Evolutionary conservation across 1,140 invertebrate genomes (phyloP), one percentile per base, ranked within the genome.

Genomic region (Drosophila sulfurigaster): DNA sequence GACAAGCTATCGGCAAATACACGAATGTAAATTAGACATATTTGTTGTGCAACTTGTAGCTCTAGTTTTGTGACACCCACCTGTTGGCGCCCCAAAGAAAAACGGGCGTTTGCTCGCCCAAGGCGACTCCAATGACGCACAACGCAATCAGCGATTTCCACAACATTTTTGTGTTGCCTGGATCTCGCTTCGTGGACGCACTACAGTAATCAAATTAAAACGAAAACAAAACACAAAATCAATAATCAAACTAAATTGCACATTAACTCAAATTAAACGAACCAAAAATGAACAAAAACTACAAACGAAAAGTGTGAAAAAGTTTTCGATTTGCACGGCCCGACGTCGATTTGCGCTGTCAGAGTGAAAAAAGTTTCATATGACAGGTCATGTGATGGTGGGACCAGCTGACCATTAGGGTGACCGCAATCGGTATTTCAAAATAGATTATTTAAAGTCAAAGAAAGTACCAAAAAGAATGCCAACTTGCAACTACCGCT

Each of bases 21-120:
- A 62, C 32, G 32, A 10, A 25, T 4, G 35, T 7, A 28, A 16
- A 16, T 46, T 48, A 52, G 6, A 20, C 1, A 5, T 11, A 25
- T 25, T 25, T 38, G 51, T 35, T 49, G 5, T 52, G 13, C 68
- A 64, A 66, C 46, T 70, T 43, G 51, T 30, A 48, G 1, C 16
- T 8, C 46, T 6, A 30, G 20, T 20, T 35, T 35, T 10, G 3
- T 38, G 35, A 38, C 35, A 82, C 85, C 70, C 85, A 91, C 90
- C 89, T 91, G 90, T 90, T 91, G 90, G 82, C 86, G 54, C 86
- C 82, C 90, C 90, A 91, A 49, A 89, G 70, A 52, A 91, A 91
- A 32, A 91, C 90, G 80, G 90, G 90, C 71, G 90, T 81, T 60
- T 91, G 82, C 74, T 91, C 89, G 16, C 80, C 90, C 60, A 87